Evolutionary conservation across 1,140 invertebrate genomes (phyloP).

Genomic region (Lethocerus indicus): DNA sequence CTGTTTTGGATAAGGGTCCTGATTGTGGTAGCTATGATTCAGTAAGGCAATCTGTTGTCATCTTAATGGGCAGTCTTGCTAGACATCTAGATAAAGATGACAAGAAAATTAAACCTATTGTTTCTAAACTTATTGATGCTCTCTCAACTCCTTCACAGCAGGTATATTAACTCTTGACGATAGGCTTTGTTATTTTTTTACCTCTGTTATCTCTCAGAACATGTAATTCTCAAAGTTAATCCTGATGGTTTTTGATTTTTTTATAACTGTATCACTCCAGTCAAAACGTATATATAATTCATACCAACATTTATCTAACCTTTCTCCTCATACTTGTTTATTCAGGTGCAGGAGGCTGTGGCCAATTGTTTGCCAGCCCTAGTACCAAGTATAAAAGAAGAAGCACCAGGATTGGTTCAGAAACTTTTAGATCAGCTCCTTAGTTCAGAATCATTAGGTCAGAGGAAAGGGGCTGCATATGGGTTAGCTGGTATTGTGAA

Average conservation of each 20-base stretch:
- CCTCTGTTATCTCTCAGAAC: slow-evolving; percentile 5
- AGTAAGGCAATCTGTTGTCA: slow-evolving; percentile 86
- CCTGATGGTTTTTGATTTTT: background rate
- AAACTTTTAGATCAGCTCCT: slow-evolving; percentile 76
- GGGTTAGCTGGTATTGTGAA: slow-evolving; percentile 52
- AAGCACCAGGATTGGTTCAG: slow-evolving; percentile 73
- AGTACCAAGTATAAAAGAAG: slow-evolving; percentile 78
- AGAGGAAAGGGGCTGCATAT: slow-evolving; percentile 81
- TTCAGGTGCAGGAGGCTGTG: slow-evolving; percentile 90
- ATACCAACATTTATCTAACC: too few species aligned
- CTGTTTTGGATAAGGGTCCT: slow-evolving; percentile 77
- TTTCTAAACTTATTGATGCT: slow-evolving; percentile 74
- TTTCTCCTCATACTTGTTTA: background rate
- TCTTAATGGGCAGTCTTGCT: slow-evolving; percentile 91
- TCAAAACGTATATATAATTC: too few species aligned
- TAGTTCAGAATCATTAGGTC: slow-evolving; percentile 92
- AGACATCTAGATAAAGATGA: slow-evolving; percentile 86
- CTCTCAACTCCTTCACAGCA: slow-evolving; percentile 92
- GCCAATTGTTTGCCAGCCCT: slow-evolving; percentile 89
- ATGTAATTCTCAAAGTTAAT: background rate
- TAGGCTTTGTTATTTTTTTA: background rate
- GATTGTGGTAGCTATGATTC: slow-evolving; percentile 82
- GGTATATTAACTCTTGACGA: slow-evolving; percentile 32
- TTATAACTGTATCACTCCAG: too few species aligned
- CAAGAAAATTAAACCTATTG: slow-evolving; percentile 76